phyloP scores from a whole-genome alignment of 2,113 vertebrate genomes.

The Rhipidura dahli region DNA sequence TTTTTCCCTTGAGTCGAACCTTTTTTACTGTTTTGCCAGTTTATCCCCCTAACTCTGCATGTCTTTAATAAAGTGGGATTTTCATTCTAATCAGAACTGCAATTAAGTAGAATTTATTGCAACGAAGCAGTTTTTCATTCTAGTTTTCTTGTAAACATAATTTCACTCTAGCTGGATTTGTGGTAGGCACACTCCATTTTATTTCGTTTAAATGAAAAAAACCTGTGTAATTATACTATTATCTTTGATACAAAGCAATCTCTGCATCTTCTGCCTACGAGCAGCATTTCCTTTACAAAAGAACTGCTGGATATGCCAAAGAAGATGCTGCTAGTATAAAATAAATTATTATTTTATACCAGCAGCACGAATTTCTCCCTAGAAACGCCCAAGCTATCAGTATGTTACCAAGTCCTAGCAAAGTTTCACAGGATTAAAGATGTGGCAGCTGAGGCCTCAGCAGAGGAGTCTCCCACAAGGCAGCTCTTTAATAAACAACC shows the following conservation, averaged over 20 bases:
- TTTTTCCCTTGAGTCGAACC: background rate
- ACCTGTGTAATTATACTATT: background rate
- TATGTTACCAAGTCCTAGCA: constrained; percentile 60
- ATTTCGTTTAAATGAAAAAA: background rate
- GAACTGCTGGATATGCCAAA: background rate
- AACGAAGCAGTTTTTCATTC: background rate
- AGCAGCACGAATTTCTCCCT: background rate
- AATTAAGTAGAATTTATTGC: background rate
- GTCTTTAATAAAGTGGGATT: background rate
- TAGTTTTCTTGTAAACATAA: background rate
- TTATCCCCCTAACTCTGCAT: background rate
- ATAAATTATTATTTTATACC: background rate
- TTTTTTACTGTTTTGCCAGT: background rate
- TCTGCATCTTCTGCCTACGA: background rate
- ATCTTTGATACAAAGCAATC: background rate
- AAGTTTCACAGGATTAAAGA: constrained; percentile 73
- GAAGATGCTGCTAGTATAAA: background rate
- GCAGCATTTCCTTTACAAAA: background rate
- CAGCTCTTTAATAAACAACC: constrained; percentile 78
- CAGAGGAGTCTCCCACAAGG: constrained; percentile 72
- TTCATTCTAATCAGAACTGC: background rate
- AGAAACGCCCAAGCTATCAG: constrained; percentile 51
- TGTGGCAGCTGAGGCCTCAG: constrained; percentile 74
- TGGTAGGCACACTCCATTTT: background rate
- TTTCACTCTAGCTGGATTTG: background rate